Evolutionary conservation across 2,888 invertebrate species (phyloP).

Genomic region (Trachelus iudaicus): DNA sequence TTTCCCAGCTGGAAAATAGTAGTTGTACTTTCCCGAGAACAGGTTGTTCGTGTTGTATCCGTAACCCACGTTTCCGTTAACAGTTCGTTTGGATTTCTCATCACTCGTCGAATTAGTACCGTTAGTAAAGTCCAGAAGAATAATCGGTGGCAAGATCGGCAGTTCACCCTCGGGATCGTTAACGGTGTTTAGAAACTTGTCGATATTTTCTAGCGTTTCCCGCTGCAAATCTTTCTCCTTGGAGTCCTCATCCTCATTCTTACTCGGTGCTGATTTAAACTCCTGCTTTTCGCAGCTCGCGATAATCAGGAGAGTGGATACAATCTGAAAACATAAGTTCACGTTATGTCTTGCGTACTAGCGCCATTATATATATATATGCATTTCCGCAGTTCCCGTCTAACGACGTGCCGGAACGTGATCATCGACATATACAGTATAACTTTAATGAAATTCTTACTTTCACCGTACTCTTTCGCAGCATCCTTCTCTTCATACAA

Average conservation of each 20-base stretch:
- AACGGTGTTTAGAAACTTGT: neutral
- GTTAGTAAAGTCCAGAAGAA: constrained; percentile 58
- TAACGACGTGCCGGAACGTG: constrained; percentile 3
- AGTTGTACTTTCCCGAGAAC: constrained; percentile 52
- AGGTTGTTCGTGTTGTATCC: constrained; percentile 70
- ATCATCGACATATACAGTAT: constrained; percentile 30
- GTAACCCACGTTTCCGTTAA: constrained; percentile 79
- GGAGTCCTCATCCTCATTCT: constrained; percentile 1
- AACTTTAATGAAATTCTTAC: constrained; percentile 41
- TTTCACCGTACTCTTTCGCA: constrained; percentile 46
- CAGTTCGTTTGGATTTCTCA: constrained; percentile 73
- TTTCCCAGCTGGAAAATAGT: constrained; percentile 58
- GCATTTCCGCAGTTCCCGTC: neutral
- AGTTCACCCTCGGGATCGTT: constrained; percentile 30
- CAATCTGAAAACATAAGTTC: constrained; percentile 38
- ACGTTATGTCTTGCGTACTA: neutral
- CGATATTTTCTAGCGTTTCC: constrained; percentile 7
- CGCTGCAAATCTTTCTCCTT: neutral
- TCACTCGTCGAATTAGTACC: constrained; percentile 41
- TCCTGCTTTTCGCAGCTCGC: constrained; percentile 23
- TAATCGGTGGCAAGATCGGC: constrained; percentile 58
- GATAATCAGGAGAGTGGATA: constrained; percentile 39
- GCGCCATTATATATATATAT: neutral
- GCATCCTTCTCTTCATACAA: constrained; percentile 7
- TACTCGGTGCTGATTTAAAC: constrained; percentile 15